A percentile compares a stretch with the other conserved stretches of the same genome.
Conservation (phyloP, 2,888 invertebrate genomes). For the Mantis religiosa region DNA sequence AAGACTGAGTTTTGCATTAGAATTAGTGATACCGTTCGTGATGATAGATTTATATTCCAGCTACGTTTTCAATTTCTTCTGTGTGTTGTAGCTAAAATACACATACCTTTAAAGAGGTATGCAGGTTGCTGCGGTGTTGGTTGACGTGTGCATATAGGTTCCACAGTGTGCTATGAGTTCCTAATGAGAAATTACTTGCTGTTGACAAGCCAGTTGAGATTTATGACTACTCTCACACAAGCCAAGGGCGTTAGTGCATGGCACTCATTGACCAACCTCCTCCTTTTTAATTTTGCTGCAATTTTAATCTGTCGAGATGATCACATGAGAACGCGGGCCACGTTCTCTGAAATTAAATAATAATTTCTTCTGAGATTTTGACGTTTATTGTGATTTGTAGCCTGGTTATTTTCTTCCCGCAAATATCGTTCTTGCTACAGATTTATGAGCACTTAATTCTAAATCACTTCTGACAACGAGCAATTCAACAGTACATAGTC, state of each 20-base stretch:
- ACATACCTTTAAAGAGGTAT: background rate
- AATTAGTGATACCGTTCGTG: too few species aligned
- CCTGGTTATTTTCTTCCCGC: background rate
- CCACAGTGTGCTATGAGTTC: background rate
- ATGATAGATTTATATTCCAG: too few species aligned
- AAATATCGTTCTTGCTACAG: background rate
- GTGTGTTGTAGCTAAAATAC: too few species aligned
- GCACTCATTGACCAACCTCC: background rate
- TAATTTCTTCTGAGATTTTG: background rate
- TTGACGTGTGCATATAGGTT: background rate
- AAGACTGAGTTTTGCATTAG: too few species aligned
- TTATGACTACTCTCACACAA: background rate
- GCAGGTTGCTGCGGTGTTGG: background rate
- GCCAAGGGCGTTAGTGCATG: background rate
- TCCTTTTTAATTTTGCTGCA: background rate
- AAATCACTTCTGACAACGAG: background rate
- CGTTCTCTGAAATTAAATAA: background rate
- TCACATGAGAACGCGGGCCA: background rate
- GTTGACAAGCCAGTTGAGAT: background rate
- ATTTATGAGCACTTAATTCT: background rate
- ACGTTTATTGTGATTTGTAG: background rate
- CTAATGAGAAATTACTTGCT: constrained; percentile 7
- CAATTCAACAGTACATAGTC: background rate
- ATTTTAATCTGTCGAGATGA: background rate
- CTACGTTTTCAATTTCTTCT: too few species aligned